A percentile compares a stretch with the other conserved stretches of the same genome.
Evolutionary conservation across 2,888 invertebrate genomes (phyloP).

Genomic region (Apamea sordens): DNA sequence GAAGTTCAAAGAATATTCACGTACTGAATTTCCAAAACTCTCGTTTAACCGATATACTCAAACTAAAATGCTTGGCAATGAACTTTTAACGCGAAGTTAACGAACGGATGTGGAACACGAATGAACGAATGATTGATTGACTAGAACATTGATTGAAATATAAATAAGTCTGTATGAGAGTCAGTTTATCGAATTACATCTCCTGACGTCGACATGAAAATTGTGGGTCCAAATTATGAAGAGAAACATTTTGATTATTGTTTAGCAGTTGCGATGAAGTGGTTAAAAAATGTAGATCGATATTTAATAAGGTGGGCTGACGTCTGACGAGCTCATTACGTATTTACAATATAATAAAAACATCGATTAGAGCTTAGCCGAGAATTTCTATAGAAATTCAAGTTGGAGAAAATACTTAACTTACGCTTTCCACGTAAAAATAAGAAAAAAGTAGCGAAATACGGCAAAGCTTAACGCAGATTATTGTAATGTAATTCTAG

Average conservation of each 20-base stretch:
- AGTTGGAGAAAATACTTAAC: background rate
- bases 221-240: conserved; percentile 23
- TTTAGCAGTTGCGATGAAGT: conserved; percentile 15
- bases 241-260: conserved; percentile 15
- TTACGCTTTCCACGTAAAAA: background rate
- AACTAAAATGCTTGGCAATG: conserved; percentile 42
- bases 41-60: conserved; percentile 11
- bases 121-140: conserved; percentile 56
- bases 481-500: background rate
- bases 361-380: background rate
- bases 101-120: conserved; percentile 51
- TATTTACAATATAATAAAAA: conserved; percentile 17
- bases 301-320: background rate
- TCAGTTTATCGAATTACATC: conserved; percentile 25
- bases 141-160: conserved; percentile 59
- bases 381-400: background rate
- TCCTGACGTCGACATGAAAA: conserved; percentile 12
- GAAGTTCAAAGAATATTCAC: conserved; percentile 37
- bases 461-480: background rate
- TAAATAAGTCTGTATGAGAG: conserved; percentile 47
- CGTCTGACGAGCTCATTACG: background rate
- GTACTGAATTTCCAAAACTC: conserved; percentile 32
- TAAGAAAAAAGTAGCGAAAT: background rate
- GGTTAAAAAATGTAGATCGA: conserved; percentile 16
- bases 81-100: conserved; percentile 60